phyloP scores from a whole-genome alignment of 2,888 invertebrate species.

The Caenorhabditis imperialis region DNA sequence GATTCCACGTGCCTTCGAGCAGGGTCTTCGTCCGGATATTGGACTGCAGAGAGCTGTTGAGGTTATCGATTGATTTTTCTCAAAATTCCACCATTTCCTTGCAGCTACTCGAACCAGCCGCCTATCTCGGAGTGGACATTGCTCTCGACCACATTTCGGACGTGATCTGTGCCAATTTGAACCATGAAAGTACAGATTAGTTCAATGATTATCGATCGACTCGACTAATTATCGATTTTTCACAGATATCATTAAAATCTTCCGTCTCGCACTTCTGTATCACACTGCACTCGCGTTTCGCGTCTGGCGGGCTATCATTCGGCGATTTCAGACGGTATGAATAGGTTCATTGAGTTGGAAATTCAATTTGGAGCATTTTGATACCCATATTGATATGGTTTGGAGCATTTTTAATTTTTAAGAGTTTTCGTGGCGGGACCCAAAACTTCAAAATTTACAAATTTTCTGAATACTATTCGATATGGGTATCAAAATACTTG shows the following conservation, averaged over 20 bases:
- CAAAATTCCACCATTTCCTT: not conserved
- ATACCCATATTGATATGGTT: no score
- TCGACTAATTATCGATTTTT: not conserved
- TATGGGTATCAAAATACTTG: no score
- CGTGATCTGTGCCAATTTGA: constrained; percentile 29
- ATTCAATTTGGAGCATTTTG: no score
- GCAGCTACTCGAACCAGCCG: constrained; percentile 52
- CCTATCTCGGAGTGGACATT: constrained; percentile 42
- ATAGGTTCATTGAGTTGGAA: no score
- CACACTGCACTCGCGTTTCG: constrained; percentile 35
- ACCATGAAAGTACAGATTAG: constrained; percentile 33
- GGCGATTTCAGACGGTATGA: constrained; percentile 40
- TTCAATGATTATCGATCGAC: not conserved
- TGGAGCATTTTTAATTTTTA: not conserved
- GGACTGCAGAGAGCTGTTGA: constrained; percentile 39
- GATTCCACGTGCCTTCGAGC: constrained; percentile 47
- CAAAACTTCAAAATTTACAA: not conserved
- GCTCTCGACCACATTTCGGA: constrained; percentile 45
- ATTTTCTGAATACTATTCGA: not conserved
- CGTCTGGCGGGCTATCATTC: constrained; percentile 43
- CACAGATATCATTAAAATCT: constrained; percentile 44
- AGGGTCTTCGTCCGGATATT: constrained; percentile 36
- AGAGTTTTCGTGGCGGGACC: not conserved
- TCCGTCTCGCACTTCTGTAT: constrained; percentile 36
- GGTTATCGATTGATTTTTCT: not conserved